phyloP scores from a whole-genome alignment of 2,888 invertebrate species.

The Patella caerulea region DNA sequence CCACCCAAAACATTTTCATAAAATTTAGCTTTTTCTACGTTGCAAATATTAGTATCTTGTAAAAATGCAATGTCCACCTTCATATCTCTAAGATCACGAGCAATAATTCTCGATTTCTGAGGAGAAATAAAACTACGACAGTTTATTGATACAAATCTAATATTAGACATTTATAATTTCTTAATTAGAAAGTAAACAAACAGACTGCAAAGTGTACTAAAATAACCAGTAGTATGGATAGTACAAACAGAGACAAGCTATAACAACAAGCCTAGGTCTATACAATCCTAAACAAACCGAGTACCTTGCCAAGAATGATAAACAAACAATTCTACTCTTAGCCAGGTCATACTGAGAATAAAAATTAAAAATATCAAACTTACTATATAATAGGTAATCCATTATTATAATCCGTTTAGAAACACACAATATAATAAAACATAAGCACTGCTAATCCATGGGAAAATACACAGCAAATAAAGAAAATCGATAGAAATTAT shows the following conservation, averaged over 20 bases:
- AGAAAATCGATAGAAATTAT: no score
- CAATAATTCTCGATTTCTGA: slow-evolving; percentile 1
- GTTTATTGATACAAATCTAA: background rate
- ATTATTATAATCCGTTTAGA: no score
- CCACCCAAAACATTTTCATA: slow-evolving; percentile 4
- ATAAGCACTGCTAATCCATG: no score
- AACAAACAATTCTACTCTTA: background rate
- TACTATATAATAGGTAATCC: no score
- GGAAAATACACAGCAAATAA: no score
- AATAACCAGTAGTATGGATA: background rate
- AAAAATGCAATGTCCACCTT: background rate
- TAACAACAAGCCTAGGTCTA: background rate
- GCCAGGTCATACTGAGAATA: no score
- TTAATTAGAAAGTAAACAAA: background rate
- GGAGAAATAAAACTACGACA: background rate
- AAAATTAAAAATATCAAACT: no score
- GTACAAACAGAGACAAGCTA: background rate
- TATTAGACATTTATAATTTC: slow-evolving; percentile 2
- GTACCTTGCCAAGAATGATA: slow-evolving; percentile 4
- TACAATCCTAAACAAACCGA: background rate
- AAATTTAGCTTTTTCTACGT: background rate
- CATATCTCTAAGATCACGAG: slow-evolving; percentile 5
- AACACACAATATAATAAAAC: no score
- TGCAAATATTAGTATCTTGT: slow-evolving; percentile 4
- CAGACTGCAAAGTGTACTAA: background rate